These are phyloP conservation scores for Samia ricini DNA, from an alignment of 1,140 invertebrate species.

Conservation along the genomic window DNA sequence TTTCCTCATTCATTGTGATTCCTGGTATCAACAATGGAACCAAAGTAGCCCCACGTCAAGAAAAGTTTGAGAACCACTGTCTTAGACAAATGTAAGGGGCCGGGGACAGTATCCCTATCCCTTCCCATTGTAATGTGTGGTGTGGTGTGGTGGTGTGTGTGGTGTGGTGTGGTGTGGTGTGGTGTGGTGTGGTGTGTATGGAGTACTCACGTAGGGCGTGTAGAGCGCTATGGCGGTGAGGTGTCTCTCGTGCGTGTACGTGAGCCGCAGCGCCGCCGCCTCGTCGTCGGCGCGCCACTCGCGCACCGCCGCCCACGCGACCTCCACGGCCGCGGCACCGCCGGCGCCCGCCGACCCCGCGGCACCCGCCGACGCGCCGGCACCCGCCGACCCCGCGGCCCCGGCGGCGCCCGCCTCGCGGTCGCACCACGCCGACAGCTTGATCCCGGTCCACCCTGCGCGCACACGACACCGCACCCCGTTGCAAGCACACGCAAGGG, in stretches of 20 bases:
- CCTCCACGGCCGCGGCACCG: slow-evolving; percentile 71
- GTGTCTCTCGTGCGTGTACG: slow-evolving; percentile 90
- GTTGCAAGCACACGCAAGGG: not conserved
- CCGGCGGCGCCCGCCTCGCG: slow-evolving; percentile 78
- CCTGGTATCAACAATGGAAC: too few relatives aligned
- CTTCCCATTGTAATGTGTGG: too few relatives aligned
- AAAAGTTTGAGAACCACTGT: too few relatives aligned
- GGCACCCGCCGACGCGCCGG: slow-evolving; percentile 91
- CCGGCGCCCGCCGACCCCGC: slow-evolving; percentile 79
- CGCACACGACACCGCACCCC: not conserved
- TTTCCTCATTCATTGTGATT: too few relatives aligned
- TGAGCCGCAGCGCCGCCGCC: slow-evolving; percentile 92
- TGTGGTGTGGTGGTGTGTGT: not conserved
- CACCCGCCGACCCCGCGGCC: slow-evolving; percentile 77
- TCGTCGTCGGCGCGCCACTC: slow-evolving; percentile 95
- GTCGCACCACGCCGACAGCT: slow-evolving; percentile 93
- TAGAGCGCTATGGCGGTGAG: slow-evolving; percentile 93
- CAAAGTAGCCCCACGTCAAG: too few relatives aligned
- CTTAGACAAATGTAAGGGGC: too few relatives aligned
- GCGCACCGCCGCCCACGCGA: slow-evolving; percentile 89
- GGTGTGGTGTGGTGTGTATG: not conserved
- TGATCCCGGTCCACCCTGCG: slow-evolving; percentile 82
- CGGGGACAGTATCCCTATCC: too few relatives aligned
- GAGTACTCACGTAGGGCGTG: slow-evolving; percentile 91
- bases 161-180: not conserved